Percentiles rank a stretch among this genome's conserved stretches.
These are phyloP conservation scores for Drosophila rubida DNA, from an alignment of 2,888 invertebrate genomes.

Conservation along the genomic window DNA sequence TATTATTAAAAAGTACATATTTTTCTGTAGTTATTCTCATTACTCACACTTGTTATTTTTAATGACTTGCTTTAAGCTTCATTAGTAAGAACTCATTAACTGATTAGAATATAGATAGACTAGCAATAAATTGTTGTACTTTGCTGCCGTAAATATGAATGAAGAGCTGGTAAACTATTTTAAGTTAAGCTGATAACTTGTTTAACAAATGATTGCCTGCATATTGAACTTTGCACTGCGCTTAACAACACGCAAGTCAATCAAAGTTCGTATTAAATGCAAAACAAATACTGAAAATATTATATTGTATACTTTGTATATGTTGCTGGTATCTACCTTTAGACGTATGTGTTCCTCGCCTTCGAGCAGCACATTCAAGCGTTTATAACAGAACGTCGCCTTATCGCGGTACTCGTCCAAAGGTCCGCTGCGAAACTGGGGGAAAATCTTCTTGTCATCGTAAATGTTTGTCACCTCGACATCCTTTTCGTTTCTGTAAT, in stretches of 20 bases:
- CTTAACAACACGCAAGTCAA: neutral
- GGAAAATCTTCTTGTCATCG: slow-evolving; percentile 85
- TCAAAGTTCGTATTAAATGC: neutral
- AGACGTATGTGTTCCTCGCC: slow-evolving; percentile 86
- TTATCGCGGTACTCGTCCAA: slow-evolving; percentile 88
- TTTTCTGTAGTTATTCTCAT: too few species aligned
- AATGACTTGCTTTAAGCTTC: too few species aligned
- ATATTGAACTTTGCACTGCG: slow-evolving; percentile 47
- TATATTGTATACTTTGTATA: neutral
- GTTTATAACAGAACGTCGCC: slow-evolving; percentile 89
- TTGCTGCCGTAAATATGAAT: too few species aligned
- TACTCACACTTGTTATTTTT: too few species aligned
- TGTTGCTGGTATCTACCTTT: slow-evolving; percentile 84
- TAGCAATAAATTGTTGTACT: too few species aligned
- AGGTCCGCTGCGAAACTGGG: slow-evolving; percentile 88
- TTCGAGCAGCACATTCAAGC: slow-evolving; percentile 86
- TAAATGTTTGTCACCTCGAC: slow-evolving; percentile 58
- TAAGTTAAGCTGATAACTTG: neutral
- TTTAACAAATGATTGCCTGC: neutral
- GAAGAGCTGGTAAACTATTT: neutral
- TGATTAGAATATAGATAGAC: too few species aligned
- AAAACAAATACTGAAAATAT: neutral
- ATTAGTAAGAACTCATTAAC: too few species aligned
- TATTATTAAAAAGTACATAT: too few species aligned
- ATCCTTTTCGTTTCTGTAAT: slow-evolving; percentile 48